These are phyloP conservation scores for Venustaconcha ellipsiformis DNA, from an alignment of 1,140 invertebrate genomes.

Conservation along the genomic window DNA sequence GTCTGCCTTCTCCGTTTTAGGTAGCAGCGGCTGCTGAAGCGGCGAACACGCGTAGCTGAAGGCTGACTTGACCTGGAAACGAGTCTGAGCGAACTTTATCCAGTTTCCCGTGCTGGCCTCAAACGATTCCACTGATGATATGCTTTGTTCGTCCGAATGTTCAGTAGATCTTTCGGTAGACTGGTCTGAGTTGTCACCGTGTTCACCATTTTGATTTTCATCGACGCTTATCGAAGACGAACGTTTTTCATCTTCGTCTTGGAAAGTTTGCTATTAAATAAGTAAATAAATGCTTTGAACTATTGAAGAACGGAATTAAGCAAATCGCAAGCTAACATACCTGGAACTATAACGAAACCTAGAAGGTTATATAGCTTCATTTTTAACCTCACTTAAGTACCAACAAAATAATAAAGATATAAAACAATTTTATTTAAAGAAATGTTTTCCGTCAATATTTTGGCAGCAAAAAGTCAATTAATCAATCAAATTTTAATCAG, in stretches of 20 bases:
- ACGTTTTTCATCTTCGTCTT: slow-evolving; percentile 18
- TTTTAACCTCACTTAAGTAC: too few species aligned
- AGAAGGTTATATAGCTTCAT: too few species aligned
- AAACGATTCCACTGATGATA: background rate
- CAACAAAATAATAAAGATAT: too few species aligned
- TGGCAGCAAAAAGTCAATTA: too few species aligned
- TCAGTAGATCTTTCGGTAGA: slow-evolving; percentile 21
- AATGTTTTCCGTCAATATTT: too few species aligned
- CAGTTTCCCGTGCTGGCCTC: slow-evolving; percentile 31
- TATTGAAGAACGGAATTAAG: background rate
- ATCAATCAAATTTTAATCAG: too few species aligned
- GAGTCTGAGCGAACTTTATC: slow-evolving; percentile 45
- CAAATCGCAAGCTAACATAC: background rate
- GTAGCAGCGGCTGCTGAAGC: slow-evolving; percentile 47
- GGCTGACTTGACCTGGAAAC: slow-evolving; percentile 44
- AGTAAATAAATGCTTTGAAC: background rate
- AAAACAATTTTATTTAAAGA: too few species aligned
- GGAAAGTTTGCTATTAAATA: slow-evolving; percentile 15
- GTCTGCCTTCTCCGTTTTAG: slow-evolving; percentile 49
- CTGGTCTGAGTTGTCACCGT: slow-evolving; percentile 11
- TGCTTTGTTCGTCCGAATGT: slow-evolving; percentile 4
- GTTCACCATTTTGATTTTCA: slow-evolving; percentile 9
- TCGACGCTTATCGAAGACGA: slow-evolving; percentile 1
- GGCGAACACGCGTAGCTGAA: slow-evolving; percentile 49
- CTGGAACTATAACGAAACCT: background rate